These are phyloP conservation scores for Hirudinaria manillensis DNA, from an alignment of 2,888 invertebrate genomes.

Conservation along the genomic window DNA sequence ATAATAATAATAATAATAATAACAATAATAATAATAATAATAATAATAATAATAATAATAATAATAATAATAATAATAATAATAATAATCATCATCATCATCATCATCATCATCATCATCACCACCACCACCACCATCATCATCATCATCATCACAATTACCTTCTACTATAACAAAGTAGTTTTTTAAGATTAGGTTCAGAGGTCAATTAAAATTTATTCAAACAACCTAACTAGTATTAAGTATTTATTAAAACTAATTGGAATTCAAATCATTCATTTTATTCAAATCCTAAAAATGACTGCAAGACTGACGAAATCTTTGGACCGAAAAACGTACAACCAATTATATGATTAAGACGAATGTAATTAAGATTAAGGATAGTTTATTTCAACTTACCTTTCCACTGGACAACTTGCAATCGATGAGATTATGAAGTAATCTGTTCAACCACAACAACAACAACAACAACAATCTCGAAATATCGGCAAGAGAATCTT, in stretches of 20 bases:
- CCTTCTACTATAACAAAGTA: slow-evolving; percentile 26
- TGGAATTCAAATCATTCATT: too few relatives aligned
- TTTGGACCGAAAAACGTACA: too few relatives aligned
- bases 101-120: slow-evolving; percentile 32
- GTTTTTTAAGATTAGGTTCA: background rate
- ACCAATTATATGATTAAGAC: too few relatives aligned
- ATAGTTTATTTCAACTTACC: too few relatives aligned
- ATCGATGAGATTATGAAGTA: background rate
- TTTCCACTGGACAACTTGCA: background rate
- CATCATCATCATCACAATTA: slow-evolving; percentile 32
- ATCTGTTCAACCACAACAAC: background rate
- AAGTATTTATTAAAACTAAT: too few relatives aligned
- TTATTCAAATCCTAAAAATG: too few relatives aligned
- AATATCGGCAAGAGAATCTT: background rate
- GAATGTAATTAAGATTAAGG: too few relatives aligned
- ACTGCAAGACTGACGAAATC: too few relatives aligned
- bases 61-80: background rate
- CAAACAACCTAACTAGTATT: too few relatives aligned
- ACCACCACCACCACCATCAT: slow-evolving; percentile 31
- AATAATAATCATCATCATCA: slow-evolving; percentile 20
- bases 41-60: slow-evolving; percentile 1
- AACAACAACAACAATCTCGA: background rate
- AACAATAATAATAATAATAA: background rate
- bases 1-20: background rate
- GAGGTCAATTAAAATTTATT: too few relatives aligned